Conservation (phyloP, 1,140 invertebrate species). For the Drosophila teissieri region DNA sequence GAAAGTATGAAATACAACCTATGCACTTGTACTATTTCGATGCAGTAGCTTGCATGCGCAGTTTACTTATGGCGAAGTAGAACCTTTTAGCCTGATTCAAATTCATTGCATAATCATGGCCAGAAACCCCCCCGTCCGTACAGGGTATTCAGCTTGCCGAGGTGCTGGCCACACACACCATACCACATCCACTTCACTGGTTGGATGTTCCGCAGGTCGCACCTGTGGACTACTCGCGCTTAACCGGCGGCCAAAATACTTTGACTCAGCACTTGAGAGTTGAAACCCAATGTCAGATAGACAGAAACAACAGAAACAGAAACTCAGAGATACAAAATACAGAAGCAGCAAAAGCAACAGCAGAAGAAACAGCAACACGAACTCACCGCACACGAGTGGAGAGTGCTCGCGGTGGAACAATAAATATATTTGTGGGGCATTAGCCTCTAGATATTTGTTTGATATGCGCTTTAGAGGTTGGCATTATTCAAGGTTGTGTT, state of each 20-base stretch:
- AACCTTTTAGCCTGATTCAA: too few species aligned
- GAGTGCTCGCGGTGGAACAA: conserved; percentile 9
- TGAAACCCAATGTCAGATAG: conserved; percentile 67
- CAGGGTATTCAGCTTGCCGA: too few species aligned
- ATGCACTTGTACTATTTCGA: too few species aligned
- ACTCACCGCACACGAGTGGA: conserved; percentile 6
- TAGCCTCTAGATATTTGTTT: conserved; percentile 57
- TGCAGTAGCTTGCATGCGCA: background rate
- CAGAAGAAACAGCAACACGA: conserved; percentile 28
- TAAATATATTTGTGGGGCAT: conserved; percentile 44
- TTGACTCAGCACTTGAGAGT: conserved; percentile 62
- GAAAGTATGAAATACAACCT: conserved; percentile 1
- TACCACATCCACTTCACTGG: too few species aligned
- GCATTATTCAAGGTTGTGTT: conserved; percentile 55
- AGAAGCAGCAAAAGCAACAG: background rate
- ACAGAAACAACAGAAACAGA: conserved; percentile 16
- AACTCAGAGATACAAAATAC: background rate
- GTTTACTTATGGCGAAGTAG: background rate
- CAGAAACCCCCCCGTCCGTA: too few species aligned
- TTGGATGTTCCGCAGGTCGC: conserved; percentile 1
- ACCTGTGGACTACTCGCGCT: conserved; percentile 35
- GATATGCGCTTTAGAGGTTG: conserved; percentile 53
- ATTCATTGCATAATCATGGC: too few species aligned
- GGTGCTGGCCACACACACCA: too few species aligned
- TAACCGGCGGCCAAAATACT: conserved; percentile 61